Conservation (phyloP, 1,140 invertebrate genomes). For the Lutraria rhynchaena region DNA sequence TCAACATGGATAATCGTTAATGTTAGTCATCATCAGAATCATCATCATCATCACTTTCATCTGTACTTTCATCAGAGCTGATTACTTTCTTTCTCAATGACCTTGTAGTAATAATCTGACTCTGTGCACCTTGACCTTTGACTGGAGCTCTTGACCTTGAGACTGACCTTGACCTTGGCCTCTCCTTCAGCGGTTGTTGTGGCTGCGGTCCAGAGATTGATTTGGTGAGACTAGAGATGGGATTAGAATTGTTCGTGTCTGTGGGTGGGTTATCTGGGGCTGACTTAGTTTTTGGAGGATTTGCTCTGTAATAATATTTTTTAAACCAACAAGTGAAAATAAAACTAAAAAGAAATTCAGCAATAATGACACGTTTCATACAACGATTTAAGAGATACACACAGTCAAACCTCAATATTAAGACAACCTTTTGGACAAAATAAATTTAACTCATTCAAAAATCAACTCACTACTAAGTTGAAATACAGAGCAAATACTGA, state of each 20-base stretch:
- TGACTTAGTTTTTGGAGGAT: not conserved
- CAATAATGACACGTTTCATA: too few relatives aligned
- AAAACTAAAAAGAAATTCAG: too few relatives aligned
- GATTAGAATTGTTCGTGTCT: constrained; percentile 38
- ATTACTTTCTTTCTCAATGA: constrained; percentile 39
- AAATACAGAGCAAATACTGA: too few relatives aligned
- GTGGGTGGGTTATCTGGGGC: not conserved
- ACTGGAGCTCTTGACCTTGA: constrained; percentile 35
- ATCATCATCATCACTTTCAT: constrained; percentile 36
- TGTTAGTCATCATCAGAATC: constrained; percentile 36
- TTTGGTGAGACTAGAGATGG: constrained; percentile 2
- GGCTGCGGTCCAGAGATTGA: not conserved
- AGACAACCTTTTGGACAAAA: too few relatives aligned
- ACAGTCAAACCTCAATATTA: too few relatives aligned
- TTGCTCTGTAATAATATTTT: constrained; percentile 1
- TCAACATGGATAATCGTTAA: not conserved
- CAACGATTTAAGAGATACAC: too few relatives aligned
- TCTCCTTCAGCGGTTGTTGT: constrained; percentile 2
- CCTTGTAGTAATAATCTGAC: not conserved
- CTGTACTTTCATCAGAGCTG: constrained; percentile 41
- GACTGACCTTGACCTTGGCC: constrained; percentile 38
- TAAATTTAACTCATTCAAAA: too few relatives aligned
- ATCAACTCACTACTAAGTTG: too few relatives aligned
- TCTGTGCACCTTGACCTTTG: constrained; percentile 19
- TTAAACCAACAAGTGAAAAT: too few relatives aligned